Conservation (phyloP, 2,113 vertebrate species). For the Cyanoderma ruficeps region DNA sequence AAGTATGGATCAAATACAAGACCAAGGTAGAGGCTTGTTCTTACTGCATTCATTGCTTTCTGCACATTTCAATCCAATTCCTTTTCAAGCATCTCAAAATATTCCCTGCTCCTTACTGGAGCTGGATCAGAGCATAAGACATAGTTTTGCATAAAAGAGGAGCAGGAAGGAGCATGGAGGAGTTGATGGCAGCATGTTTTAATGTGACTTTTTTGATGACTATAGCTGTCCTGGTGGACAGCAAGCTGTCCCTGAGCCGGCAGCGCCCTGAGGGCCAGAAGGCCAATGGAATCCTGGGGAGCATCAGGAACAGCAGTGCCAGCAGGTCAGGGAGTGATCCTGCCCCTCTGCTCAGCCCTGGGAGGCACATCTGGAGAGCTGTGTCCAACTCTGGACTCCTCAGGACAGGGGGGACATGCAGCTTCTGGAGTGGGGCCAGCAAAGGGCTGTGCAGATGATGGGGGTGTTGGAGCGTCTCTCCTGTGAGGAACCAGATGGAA, state of each 20-base stretch:
- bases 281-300: background rate
- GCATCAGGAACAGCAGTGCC: background rate
- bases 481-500: background rate
- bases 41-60: background rate
- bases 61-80: background rate
- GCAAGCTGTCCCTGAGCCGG: background rate
- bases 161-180: background rate
- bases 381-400: background rate
- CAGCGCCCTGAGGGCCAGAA: background rate
- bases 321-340: background rate
- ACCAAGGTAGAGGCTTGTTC: background rate
- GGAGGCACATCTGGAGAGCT: background rate
- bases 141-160: background rate
- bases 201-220: background rate
- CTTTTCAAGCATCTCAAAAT: background rate
- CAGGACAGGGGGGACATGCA: background rate
- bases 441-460: background rate
- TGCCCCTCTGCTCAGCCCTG: background rate
- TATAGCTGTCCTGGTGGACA: background rate
- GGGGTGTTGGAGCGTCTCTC: background rate
- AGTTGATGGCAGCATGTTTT: background rate
- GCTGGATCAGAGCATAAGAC: background rate
- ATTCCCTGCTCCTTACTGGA: background rate
- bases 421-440: background rate
- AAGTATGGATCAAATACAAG: background rate